Percentiles rank a stretch among this genome's conserved stretches.
These are phyloP conservation scores for Lymantria dispar DNA, from an alignment of 2,888 invertebrate species.

Conservation along the genomic window DNA sequence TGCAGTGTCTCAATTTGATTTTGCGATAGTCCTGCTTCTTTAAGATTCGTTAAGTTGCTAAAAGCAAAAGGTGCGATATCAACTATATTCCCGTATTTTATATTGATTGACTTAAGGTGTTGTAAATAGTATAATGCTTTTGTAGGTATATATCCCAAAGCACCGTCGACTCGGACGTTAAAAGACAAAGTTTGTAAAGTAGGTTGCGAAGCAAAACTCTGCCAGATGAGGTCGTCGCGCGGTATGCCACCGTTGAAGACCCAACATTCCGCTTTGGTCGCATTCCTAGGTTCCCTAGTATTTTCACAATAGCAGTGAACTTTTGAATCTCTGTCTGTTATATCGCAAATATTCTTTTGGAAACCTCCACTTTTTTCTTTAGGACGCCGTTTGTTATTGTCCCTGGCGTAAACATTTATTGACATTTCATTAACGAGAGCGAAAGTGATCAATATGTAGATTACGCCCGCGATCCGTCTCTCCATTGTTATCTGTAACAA, in stretches of 20 bases:
- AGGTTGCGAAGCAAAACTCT: constrained; percentile 87
- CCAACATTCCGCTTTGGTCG: constrained; percentile 90
- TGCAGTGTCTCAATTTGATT: constrained; percentile 87
- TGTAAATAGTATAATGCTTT: constrained; percentile 85
- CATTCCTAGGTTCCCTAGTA: constrained; percentile 76
- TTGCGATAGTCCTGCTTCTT: constrained; percentile 85
- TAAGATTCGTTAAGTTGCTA: constrained; percentile 86
- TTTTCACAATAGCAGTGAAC: constrained; percentile 87
- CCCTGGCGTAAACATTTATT: constrained; percentile 70
- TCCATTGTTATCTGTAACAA: constrained; percentile 78
- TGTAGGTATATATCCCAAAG: constrained; percentile 87
- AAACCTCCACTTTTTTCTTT: constrained; percentile 76
- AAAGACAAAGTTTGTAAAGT: constrained; percentile 87
- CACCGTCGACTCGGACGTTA: constrained; percentile 86
- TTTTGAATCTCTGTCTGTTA: constrained; percentile 79
- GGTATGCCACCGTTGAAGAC: constrained; percentile 87
- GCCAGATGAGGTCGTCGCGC: constrained; percentile 88
- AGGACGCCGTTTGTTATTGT: constrained; percentile 68
- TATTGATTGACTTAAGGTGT: constrained; percentile 85
- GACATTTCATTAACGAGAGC: constrained; percentile 75
- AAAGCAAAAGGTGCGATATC: constrained; percentile 88
- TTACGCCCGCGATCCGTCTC: constrained; percentile 62
- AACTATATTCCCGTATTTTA: constrained; percentile 88
- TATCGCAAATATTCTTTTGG: constrained; percentile 82
- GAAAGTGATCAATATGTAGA: constrained; percentile 70